Evolutionary conservation across 2,797 vertebrate species (phyloP).

Genomic region (Gymnoscopelus braueri): DNA sequence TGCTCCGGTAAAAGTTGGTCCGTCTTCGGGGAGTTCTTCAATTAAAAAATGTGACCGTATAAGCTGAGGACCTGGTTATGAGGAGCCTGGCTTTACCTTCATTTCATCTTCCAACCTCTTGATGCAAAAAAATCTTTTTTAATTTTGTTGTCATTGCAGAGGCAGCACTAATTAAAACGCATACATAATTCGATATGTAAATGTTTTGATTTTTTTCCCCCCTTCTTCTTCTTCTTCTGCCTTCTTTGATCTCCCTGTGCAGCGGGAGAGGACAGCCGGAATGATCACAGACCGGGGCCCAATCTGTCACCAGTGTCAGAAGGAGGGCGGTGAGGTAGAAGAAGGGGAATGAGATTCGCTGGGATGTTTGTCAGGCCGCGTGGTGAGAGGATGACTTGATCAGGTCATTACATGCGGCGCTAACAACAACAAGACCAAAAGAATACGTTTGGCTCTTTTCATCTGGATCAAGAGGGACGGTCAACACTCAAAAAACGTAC

Average conservation of each 20-base stretch:
- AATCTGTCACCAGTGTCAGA: conserved; percentile 65
- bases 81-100: conserved; percentile 63
- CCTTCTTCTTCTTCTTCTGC: neutral
- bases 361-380: conserved; percentile 66
- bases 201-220: conserved; percentile 47
- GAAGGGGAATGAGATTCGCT: conserved; percentile 68
- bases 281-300: conserved; percentile 63
- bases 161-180: conserved; percentile 75
- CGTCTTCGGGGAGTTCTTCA: conserved; percentile 73
- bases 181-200: conserved; percentile 80
- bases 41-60: conserved; percentile 73
- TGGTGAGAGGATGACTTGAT: conserved; percentile 60
- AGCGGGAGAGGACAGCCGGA: conserved; percentile 54
- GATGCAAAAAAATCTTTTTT: conserved; percentile 49
- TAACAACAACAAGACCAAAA: conserved; percentile 41
- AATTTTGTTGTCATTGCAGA: conserved; percentile 64
- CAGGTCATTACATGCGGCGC: conserved; percentile 53
- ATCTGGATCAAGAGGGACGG: too few relatives aligned
- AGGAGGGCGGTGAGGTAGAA: conserved; percentile 63
- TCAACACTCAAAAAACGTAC: too few relatives aligned
- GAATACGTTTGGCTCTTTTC: too few relatives aligned
- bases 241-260: conserved; percentile 72
- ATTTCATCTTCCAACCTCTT: conserved; percentile 66
- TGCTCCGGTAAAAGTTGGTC: conserved; percentile 58
- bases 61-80: conserved; percentile 70